Percentiles rank a stretch among this genome's conserved stretches.
phyloP scores from a whole-genome alignment of 2,797 vertebrate genomes.

The Lerista edwardsae region DNA sequence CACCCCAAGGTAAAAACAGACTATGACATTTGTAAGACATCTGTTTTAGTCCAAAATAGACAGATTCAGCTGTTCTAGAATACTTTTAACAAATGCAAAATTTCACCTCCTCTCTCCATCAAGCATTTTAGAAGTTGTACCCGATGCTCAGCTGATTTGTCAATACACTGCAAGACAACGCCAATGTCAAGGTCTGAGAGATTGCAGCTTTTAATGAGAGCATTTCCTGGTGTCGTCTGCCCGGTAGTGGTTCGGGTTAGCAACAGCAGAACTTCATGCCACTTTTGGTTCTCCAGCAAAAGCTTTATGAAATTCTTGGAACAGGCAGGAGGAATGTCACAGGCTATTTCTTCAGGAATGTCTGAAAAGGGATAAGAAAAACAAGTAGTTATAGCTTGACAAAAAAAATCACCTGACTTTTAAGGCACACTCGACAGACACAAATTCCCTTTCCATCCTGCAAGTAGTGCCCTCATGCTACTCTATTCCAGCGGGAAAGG shows the following conservation, averaged over 20 bases:
- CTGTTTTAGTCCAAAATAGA: conserved; percentile 7
- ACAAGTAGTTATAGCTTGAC: conserved; percentile 4
- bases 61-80: background rate
- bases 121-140: conserved; percentile 72
- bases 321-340: conserved; percentile 65
- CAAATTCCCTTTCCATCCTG: background rate
- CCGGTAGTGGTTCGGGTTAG: conserved; percentile 71
- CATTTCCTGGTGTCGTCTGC: conserved; percentile 11
- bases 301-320: conserved; percentile 74
- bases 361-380: conserved; percentile 74
- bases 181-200: conserved; percentile 75
- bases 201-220: conserved; percentile 69
- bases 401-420: background rate
- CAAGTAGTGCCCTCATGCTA: background rate
- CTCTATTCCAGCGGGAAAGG: background rate
- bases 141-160: conserved; percentile 49
- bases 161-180: conserved; percentile 64
- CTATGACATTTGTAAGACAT: background rate
- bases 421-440: conserved; percentile 3
- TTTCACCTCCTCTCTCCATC: conserved; percentile 78
- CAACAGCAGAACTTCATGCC: conserved; percentile 76
- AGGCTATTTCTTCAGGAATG: conserved; percentile 73
- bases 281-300: conserved; percentile 75
- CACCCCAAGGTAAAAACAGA: background rate
- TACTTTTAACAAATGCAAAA: background rate